A percentile compares a stretch with the other conserved stretches of the same genome.
Conservation (phyloP, 2,888 invertebrate species). For the Priocnemis perturbator region DNA sequence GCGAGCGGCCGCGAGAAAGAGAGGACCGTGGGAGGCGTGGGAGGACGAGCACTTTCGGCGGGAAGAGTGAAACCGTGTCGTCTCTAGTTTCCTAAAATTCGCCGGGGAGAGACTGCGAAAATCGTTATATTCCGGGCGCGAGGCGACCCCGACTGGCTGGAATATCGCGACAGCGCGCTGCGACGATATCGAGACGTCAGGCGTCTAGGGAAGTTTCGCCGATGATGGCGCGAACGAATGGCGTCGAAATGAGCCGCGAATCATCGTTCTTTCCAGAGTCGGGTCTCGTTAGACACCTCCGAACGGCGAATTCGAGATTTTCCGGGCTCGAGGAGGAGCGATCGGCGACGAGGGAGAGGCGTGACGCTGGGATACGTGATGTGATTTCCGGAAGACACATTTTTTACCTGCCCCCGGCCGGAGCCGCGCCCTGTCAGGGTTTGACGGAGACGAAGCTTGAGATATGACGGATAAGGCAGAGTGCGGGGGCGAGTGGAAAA, state of each 20-base stretch:
- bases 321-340: no score
- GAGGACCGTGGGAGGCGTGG: background rate
- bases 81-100: background rate
- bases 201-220: no score
- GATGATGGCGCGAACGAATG: no score
- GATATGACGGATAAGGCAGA: constrained; percentile 53
- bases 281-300: no score
- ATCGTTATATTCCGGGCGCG: background rate
- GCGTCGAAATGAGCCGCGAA: no score
- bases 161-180: no score
- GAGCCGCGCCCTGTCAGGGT: constrained; percentile 13
- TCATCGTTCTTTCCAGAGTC: no score
- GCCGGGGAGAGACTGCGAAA: background rate
- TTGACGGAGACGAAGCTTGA: constrained; percentile 51
- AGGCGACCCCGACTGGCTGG: no score
- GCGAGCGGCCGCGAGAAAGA: background rate
- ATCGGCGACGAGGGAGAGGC: constrained; percentile 21
- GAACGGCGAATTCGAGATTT: no score
- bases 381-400: constrained; percentile 49
- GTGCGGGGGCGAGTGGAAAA: constrained; percentile 25
- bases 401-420: constrained; percentile 27
- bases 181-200: no score
- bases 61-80: constrained; percentile 12
- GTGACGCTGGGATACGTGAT: constrained; percentile 39
- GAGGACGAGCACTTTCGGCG: background rate